Base-by-base conservation (phyloP, 1,140 invertebrate species). In the Telenomus remus region DNA sequence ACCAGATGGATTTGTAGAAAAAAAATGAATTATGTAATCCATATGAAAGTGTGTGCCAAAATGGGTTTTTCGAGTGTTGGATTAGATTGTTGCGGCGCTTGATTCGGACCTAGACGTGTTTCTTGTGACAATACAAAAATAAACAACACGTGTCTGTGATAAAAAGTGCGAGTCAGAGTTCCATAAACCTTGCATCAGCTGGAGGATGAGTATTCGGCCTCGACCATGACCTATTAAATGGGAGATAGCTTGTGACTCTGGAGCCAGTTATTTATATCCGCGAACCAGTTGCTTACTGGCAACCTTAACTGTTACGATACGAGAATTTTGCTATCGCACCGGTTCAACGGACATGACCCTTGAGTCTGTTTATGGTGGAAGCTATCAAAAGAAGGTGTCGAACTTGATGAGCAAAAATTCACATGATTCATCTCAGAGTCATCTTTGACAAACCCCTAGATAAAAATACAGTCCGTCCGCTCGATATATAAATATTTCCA, bases 401-500 rank as follows among this genome's bases (percentile, higher is more conserved):
- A n/a, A n/a, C n/a, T 27, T 6, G 19, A 44, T 44, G 43, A 7
- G 4, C 43, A 13, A 13, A 13, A 13, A 3, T 39, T n/a, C 3
- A 4, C 9, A 61, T 61, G 73, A 66, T 76, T 51, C 55, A 76
- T 66, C 61, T 65, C 14, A 46, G 65, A 76, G 71, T 70, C 16
- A 70, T 65, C 48, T 55, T 34, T 39, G 53, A 68, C 50, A 56
- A 49, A 73, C 54, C 63, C 70, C 56, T 69, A 56, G 82, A 84
- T 84, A 82, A 84, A 85, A 85, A 85, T 85, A 85, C 80, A 60
- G 69, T 83, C 72, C 73, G 76, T 70, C 79, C 74, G 79, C 72
- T 81, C 78, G 75, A 84, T 82, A 82, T 85, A 85, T 85, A 84
- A 85, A 85, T 85, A 85, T 85, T 85, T 85, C 78, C 78, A 66